These are phyloP conservation scores for Ictalurus furcatus DNA, from an alignment of 2,113 vertebrate genomes.

Conservation along the genomic window DNA sequence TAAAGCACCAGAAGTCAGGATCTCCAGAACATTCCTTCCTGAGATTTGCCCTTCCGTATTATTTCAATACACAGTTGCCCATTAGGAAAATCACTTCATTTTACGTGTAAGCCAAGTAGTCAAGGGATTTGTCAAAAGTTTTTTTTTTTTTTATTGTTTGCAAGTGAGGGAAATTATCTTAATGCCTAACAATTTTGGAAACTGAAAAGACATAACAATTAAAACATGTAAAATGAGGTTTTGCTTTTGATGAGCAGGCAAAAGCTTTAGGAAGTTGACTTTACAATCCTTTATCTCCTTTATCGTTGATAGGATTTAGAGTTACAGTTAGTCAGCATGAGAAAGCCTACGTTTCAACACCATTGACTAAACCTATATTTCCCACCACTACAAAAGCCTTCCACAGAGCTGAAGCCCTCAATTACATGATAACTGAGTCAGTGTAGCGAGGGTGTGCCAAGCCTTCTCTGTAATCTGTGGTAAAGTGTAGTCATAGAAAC, in stretches of 20 bases:
- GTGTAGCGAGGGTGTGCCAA: constrained; percentile 67
- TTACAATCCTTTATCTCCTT: background rate
- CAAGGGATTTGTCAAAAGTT: background rate
- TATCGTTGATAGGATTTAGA: constrained; percentile 36
- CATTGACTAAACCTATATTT: constrained; percentile 42
- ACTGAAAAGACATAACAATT: background rate
- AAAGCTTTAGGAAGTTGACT: background rate
- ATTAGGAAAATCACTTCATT: background rate
- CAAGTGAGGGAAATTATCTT: background rate
- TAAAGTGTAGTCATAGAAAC: constrained; percentile 65
- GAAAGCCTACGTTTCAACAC: constrained; percentile 33
- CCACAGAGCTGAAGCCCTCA: constrained; percentile 62
- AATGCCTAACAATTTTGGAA: background rate
- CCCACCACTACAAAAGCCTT: constrained; percentile 53
- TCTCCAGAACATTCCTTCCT: constrained; percentile 57
- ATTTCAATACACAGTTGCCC: background rate
- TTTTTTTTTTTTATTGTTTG: background rate
- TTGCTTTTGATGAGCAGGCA: background rate
- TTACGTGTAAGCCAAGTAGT: background rate
- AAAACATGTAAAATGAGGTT: background rate
- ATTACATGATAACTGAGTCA: constrained; percentile 69
- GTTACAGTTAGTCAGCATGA: constrained; percentile 30
- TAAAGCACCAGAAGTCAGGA: constrained; percentile 38
- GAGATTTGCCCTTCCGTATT: constrained; percentile 40
- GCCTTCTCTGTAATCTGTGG: constrained; percentile 75